Percentiles rank a stretch among this genome's conserved stretches.
Conservation (phyloP, 1,140 invertebrate genomes). For the Drosophila lowei region DNA sequence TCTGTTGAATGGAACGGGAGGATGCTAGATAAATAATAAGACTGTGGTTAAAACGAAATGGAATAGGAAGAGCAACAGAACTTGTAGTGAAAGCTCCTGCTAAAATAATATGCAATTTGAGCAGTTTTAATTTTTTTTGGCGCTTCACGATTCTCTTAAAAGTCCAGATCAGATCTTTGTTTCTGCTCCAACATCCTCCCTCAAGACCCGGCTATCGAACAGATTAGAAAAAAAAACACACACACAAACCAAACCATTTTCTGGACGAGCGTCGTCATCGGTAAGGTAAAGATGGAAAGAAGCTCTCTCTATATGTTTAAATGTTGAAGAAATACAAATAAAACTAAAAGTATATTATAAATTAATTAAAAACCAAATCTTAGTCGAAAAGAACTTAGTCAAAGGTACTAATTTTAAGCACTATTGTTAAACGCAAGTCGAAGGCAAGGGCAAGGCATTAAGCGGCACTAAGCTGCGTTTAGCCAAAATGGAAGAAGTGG, state of each 20-base stretch:
- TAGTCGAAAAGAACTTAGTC: slow-evolving; percentile 75
- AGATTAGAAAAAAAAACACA: slow-evolving; percentile 20
- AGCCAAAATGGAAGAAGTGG: slow-evolving; percentile 30
- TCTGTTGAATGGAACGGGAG: slow-evolving; percentile 2
- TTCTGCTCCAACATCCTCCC: slow-evolving; percentile 24
- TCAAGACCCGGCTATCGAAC: slow-evolving; percentile 20
- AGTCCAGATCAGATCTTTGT: slow-evolving; percentile 17
- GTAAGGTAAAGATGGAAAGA: slow-evolving; percentile 36
- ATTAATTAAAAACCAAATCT: slow-evolving; percentile 64
- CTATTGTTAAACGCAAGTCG: slow-evolving; percentile 67
- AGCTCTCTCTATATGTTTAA: slow-evolving; percentile 72
- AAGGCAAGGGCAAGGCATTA: slow-evolving; percentile 22
- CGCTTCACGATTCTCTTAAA: too few species aligned
- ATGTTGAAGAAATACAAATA: slow-evolving; percentile 58
- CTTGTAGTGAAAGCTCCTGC: slow-evolving; percentile 7
- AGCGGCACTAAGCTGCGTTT: slow-evolving; percentile 5
- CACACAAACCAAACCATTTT: slow-evolving; percentile 8
- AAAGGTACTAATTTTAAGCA: slow-evolving; percentile 76
- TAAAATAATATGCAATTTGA: too few species aligned
- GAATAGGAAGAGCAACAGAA: background rate
- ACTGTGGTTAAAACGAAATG: background rate
- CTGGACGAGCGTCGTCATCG: slow-evolving; percentile 19
- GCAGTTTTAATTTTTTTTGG: too few species aligned
- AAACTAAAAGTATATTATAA: slow-evolving; percentile 56
- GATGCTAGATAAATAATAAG: background rate